A percentile compares a stretch with the other conserved stretches of the same genome.
phyloP scores from a whole-genome alignment of 2,797 vertebrate genomes.

The Galagoides demidoff region DNA sequence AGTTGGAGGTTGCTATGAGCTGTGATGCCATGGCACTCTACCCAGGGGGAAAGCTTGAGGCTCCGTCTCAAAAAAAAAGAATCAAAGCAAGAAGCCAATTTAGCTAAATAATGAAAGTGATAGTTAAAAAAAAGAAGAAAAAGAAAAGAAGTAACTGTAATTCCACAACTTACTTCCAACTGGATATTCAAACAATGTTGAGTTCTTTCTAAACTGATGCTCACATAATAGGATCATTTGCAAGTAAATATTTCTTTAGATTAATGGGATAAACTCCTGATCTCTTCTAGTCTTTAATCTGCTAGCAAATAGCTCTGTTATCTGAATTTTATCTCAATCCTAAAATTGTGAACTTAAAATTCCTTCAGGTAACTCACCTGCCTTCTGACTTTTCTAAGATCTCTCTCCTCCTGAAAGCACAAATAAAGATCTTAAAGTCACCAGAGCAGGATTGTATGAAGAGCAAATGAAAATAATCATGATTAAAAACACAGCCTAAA shows the following conservation, averaged over 20 bases:
- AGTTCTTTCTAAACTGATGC: neutral
- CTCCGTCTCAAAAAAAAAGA: too few relatives aligned
- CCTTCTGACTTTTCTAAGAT: neutral
- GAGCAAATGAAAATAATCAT: neutral
- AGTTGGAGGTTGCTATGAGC: too few relatives aligned
- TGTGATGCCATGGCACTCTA: too few relatives aligned
- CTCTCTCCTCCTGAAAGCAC: neutral
- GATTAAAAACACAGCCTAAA: conserved; percentile 29
- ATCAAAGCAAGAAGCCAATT: neutral
- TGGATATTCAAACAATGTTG: neutral
- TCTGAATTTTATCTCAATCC: neutral
- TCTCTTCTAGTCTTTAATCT: conserved; percentile 3
- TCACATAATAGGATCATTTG: neutral
- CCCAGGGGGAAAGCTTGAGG: too few relatives aligned
- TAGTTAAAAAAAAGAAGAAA: neutral
- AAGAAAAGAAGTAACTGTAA: neutral
- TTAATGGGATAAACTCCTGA: neutral
- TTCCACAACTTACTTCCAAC: neutral
- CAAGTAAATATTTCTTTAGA: neutral
- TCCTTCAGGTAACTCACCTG: neutral
- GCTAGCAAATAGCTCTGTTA: conserved; percentile 14
- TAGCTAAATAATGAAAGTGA: neutral
- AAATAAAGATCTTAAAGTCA: neutral
- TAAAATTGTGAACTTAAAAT: neutral
- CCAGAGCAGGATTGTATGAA: neutral